Evolutionary conservation across 2,113 vertebrate species (phyloP).

Genomic region (Nannobrachium achirus): DNA sequence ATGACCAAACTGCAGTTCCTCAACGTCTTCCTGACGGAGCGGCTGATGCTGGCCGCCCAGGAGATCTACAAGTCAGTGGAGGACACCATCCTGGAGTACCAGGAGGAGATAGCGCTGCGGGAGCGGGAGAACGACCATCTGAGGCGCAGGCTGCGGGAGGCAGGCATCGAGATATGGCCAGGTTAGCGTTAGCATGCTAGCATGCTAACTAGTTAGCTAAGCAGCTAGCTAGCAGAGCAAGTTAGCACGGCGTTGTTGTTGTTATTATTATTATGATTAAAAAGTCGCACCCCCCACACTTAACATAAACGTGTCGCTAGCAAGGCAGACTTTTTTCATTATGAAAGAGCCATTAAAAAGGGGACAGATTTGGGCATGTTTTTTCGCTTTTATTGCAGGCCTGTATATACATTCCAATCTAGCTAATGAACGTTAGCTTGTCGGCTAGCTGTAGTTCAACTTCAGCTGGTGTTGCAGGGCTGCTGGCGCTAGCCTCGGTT

Average conservation of each 20-base stretch:
- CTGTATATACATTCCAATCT: not conserved
- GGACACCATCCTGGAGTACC: constrained; percentile 78
- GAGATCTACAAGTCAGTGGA: constrained; percentile 82
- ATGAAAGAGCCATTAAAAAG: not conserved
- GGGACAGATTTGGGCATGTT: not conserved
- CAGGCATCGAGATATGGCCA: constrained; percentile 78
- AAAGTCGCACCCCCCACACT: not conserved
- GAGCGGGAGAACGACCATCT: constrained; percentile 80
- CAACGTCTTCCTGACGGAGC: constrained; percentile 78
- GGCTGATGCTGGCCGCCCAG: constrained; percentile 79
- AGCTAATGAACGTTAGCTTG: constrained; percentile 25
- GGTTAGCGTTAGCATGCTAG: constrained; percentile 39
- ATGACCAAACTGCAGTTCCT: constrained; percentile 81
- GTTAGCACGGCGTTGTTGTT: no score
- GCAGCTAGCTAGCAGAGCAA: no score
- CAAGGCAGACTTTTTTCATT: no score
- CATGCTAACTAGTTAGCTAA: no score
- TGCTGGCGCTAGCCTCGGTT: constrained; percentile 46
- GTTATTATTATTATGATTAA: no score
- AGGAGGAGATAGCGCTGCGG: constrained; percentile 78
- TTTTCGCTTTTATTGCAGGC: not conserved
- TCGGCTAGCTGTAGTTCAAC: constrained; percentile 9
- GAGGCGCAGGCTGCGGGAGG: constrained; percentile 76
- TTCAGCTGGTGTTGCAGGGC: constrained; percentile 30
- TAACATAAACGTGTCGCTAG: no score